Evolutionary conservation across 2,888 invertebrate genomes (phyloP).

Genomic region (Pyralis farinalis): DNA sequence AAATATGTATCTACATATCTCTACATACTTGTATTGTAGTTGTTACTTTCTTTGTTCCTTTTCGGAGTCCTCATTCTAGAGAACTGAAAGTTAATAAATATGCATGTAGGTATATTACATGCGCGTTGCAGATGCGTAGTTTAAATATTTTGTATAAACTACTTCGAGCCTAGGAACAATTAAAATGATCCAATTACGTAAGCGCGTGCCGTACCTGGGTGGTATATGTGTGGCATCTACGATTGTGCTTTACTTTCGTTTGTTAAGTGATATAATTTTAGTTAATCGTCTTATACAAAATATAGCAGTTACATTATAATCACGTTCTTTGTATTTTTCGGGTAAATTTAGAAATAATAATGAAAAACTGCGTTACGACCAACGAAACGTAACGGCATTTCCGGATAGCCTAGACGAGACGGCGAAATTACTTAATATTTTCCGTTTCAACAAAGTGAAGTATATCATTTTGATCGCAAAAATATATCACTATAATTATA

Average conservation of each 20-base stretch:
- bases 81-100: neutral
- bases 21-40: neutral
- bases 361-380: neutral
- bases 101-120: neutral
- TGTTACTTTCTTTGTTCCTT: neutral
- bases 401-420: neutral
- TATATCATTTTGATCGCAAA: neutral
- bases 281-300: conserved; percentile 2
- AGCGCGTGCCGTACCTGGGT: conserved; percentile 10
- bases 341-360: neutral
- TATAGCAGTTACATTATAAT: conserved; percentile 11
- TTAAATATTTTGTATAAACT: conserved; percentile 12
- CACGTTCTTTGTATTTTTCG: neutral
- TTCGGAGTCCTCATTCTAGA: neutral
- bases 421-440: neutral
- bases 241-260: too few species aligned
- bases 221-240: too few species aligned
- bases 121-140: too few species aligned
- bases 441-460: conserved; percentile 2
- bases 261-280: neutral
- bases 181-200: conserved; percentile 17
- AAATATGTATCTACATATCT: neutral
- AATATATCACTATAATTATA: too few species aligned
- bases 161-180: conserved; percentile 13
- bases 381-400: conserved; percentile 1